Percentiles rank a stretch among this genome's conserved stretches.
phyloP scores from a whole-genome alignment of 2,113 vertebrate genomes.

The Danionella cerebrum region DNA sequence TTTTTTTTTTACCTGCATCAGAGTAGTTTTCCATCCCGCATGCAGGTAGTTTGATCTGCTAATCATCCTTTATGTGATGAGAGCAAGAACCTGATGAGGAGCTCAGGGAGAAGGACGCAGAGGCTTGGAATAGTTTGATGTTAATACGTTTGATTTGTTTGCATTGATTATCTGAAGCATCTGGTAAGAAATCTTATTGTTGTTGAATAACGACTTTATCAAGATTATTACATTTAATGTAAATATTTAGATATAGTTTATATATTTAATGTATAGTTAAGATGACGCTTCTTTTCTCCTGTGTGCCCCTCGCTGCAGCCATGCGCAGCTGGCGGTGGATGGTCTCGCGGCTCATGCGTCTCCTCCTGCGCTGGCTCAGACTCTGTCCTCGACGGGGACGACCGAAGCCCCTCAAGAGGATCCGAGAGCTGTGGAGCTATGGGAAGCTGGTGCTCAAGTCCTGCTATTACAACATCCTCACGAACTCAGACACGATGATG shows the following conservation, averaged over 20 bases:
- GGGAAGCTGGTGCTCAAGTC: slow-evolving; percentile 77
- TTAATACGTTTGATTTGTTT: no score
- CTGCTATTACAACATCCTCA: slow-evolving; percentile 82
- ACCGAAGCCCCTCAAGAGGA: slow-evolving; percentile 45
- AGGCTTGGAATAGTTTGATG: no score
- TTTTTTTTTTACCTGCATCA: slow-evolving; percentile 13
- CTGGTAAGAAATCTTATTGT: no score
- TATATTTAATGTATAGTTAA: no score
- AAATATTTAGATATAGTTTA: no score
- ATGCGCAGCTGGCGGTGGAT: slow-evolving; percentile 69
- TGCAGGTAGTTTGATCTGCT: not conserved
- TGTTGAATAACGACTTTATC: no score
- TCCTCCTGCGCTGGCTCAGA: slow-evolving; percentile 75
- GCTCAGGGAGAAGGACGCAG: not conserved
- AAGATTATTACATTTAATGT: no score
- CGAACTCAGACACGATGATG: slow-evolving; percentile 75
- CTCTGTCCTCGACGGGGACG: slow-evolving; percentile 62
- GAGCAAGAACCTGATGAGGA: not conserved
- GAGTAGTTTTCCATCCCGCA: not conserved
- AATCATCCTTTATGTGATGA: not conserved
- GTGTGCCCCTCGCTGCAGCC: not conserved
- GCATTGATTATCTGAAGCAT: no score
- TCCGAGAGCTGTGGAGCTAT: slow-evolving; percentile 74
- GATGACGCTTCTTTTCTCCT: no score
- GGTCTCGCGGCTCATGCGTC: slow-evolving; percentile 73